A percentile compares a stretch with the other conserved stretches of the same genome.
Conservation (phyloP, 2,797 vertebrate species). For the Anniella stebbinsi region DNA sequence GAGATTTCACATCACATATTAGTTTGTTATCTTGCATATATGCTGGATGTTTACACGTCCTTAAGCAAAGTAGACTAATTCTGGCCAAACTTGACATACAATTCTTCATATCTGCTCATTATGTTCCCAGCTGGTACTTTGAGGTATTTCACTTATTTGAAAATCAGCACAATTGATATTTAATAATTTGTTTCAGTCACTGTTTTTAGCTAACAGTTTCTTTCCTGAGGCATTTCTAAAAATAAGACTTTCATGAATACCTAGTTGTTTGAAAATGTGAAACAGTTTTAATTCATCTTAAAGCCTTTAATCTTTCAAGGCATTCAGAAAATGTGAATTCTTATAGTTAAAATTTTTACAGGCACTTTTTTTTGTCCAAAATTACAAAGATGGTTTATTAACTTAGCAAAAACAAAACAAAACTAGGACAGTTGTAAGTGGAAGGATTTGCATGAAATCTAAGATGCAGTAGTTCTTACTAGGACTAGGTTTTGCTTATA, state of each 20-base stretch:
- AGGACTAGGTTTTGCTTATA: neutral
- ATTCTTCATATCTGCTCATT: neutral
- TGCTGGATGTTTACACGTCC: conserved; percentile 5
- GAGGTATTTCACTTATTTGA: neutral
- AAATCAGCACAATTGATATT: neutral
- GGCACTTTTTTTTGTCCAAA: conserved; percentile 4
- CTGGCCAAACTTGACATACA: neutral
- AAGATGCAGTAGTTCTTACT: neutral
- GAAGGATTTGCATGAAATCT: neutral
- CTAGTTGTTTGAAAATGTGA: conserved; percentile 9
- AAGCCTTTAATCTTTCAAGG: neutral
- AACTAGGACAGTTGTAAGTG: neutral
- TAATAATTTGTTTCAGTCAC: neutral
- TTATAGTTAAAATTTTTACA: neutral
- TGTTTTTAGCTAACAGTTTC: conserved; percentile 12
- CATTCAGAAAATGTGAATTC: conserved; percentile 1
- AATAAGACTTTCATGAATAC: conserved; percentile 2
- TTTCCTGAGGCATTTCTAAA: conserved; percentile 15
- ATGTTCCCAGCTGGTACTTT: neutral
- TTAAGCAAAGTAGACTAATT: conserved; percentile 3
- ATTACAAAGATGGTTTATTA: neutral
- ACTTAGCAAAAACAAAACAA: neutral
- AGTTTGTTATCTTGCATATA: neutral
- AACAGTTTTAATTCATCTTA: conserved; percentile 19
- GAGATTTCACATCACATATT: neutral